A percentile compares a stretch with the other conserved stretches of the same genome.
These are phyloP conservation scores for Caenorhabditis briggsae DNA, from an alignment of 1,140 invertebrate genomes.

Conservation along the genomic window DNA sequence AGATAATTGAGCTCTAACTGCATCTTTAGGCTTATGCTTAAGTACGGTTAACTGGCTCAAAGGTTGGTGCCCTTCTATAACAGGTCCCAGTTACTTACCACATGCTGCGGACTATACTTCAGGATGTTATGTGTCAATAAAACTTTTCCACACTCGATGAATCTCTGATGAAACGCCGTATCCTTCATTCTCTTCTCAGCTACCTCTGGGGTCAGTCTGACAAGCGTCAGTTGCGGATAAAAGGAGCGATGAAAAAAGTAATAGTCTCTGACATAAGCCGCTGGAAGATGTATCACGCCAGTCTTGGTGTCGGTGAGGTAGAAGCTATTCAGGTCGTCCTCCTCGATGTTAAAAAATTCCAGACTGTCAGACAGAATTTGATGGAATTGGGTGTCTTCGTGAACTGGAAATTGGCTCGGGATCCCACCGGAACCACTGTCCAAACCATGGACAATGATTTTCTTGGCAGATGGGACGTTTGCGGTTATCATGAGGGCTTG, in stretches of 20 bases:
- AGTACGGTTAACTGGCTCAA: no score
- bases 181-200: conserved; percentile 90
- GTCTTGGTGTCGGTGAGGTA: conserved; percentile 97
- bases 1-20: no score
- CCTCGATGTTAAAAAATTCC: conserved; percentile 96
- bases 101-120: conserved; percentile 78
- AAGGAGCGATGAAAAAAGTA: conserved; percentile 99
- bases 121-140: conserved; percentile 80
- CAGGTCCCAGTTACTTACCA: conserved; percentile 74
- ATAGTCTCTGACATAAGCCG: conserved; percentile 84
- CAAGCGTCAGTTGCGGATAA: conserved; percentile 94
- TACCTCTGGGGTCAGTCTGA: conserved; percentile 91
- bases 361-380: conserved; percentile 94
- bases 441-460: conserved; percentile 96
- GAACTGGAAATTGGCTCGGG: conserved; percentile 96
- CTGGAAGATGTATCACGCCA: conserved; percentile 83
- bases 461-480: conserved; percentile 98
- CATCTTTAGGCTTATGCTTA: no score
- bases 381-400: conserved; percentile 97
- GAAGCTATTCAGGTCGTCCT: conserved; percentile 88
- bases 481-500: conserved; percentile 94
- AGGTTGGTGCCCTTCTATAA: no score
- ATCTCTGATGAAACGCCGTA: conserved; percentile 90
- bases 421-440: conserved; percentile 89
- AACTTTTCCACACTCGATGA: conserved; percentile 95